A percentile compares a stretch with the other conserved stretches of the same genome.
These are phyloP conservation scores for Pocillopora meandrina DNA, from an alignment of 92 coral and sea anemone genomes.

Conservation along the genomic window DNA sequence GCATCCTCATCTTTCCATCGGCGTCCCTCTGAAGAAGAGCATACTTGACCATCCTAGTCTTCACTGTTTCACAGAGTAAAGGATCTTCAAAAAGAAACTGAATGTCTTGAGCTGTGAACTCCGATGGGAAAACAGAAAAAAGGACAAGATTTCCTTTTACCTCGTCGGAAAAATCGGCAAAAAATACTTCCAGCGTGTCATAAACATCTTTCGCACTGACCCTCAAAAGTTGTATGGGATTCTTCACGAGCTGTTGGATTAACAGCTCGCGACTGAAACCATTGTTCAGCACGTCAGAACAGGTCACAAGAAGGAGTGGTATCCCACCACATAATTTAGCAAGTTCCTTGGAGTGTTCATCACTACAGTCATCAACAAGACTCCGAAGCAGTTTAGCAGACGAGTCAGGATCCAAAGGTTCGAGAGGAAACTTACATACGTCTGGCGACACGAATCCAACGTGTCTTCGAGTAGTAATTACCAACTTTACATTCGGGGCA, in stretches of 20 bases:
- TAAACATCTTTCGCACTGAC: background rate
- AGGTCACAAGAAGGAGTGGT: no score
- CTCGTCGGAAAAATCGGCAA: background rate
- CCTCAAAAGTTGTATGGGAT: no score
- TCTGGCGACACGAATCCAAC: no score
- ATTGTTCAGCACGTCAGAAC: no score
- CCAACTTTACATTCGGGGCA: no score
- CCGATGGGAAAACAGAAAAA: background rate
- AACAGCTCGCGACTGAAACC: no score
- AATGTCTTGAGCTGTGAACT: background rate
- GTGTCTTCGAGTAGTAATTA: no score
- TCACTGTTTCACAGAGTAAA: no score
- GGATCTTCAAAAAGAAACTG: no score
- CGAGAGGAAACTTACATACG: no score
- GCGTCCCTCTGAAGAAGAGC: background rate
- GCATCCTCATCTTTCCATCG: background rate
- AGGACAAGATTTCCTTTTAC: background rate
- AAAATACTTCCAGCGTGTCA: background rate
- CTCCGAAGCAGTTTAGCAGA: background rate
- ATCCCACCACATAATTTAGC: no score
- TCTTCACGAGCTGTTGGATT: no score
- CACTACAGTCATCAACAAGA: background rate
- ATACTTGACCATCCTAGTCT: background rate
- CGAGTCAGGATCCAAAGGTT: background rate
- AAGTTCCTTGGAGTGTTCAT: background rate